phyloP scores from a whole-genome alignment of 37 sponge, comb jelly and placozoan genomes.

The Spongia lamella region DNA sequence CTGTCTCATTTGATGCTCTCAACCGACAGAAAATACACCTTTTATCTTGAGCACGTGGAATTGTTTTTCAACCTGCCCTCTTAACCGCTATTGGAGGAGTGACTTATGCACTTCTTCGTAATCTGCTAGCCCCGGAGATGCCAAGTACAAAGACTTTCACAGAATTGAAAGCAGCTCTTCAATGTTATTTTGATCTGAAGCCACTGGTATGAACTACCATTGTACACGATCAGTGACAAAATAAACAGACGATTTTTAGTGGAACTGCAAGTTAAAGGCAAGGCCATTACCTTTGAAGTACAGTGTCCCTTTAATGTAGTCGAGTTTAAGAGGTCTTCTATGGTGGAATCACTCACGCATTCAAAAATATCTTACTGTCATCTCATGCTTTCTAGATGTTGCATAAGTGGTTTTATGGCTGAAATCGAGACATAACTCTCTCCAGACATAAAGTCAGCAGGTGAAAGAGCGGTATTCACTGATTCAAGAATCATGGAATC shows the following conservation, averaged over 20 bases:
- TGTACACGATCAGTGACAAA: no score
- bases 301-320: no score
- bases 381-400: conserved; percentile 3
- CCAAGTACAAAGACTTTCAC: not conserved
- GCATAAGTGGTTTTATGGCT: conserved; percentile 19
- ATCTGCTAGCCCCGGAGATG: not conserved
- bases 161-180: not conserved
- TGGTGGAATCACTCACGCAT: no score
- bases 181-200: not conserved
- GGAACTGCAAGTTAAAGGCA: no score
- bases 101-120: not conserved
- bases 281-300: no score
- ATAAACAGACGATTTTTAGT: no score
- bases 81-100: not conserved
- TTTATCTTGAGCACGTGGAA: not conserved
- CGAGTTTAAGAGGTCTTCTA: no score
- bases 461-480: conserved; percentile 21
- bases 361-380: no score
- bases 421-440: conserved; percentile 35
- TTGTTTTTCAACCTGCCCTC: not conserved
- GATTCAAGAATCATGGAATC: conserved; percentile 21
- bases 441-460: conserved; percentile 44
- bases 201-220: no score
- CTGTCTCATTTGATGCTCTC: no score
- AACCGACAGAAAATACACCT: no score